A percentile compares a stretch with the other conserved stretches of the same genome.
Evolutionary conservation across 2,797 vertebrate genomes (phyloP).

Genomic region (Salmo trutta): DNA sequence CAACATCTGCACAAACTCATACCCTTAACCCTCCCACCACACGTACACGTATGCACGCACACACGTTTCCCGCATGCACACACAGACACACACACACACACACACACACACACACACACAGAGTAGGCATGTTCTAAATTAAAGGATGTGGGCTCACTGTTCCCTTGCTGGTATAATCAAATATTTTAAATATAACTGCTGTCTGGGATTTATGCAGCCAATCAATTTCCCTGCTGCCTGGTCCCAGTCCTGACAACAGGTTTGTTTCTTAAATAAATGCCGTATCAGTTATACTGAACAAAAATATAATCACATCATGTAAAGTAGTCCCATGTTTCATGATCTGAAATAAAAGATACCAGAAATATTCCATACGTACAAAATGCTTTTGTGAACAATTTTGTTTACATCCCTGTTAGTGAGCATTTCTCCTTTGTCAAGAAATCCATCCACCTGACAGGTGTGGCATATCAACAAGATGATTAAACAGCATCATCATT

Average conservation of each 20-base stretch:
- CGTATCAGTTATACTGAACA: conserved; percentile 30
- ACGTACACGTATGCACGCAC: background rate
- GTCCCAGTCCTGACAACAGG: conserved; percentile 70
- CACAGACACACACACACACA: background rate
- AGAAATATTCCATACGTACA: too few species aligned
- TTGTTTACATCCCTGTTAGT: too few species aligned
- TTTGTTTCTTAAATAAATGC: conserved; percentile 66
- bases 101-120: background rate
- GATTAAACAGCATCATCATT: too few species aligned
- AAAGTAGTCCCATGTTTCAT: too few species aligned
- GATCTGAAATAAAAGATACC: too few species aligned
- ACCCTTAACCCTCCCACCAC: background rate
- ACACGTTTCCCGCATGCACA: background rate
- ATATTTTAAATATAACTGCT: background rate
- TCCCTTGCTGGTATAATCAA: conserved; percentile 53
- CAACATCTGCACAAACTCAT: background rate
- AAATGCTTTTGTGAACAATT: too few species aligned
- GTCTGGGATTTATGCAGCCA: conserved; percentile 51
- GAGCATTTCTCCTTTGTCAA: too few species aligned
- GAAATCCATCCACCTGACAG: too few species aligned
- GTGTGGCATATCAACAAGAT: too few species aligned
- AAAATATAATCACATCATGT: too few species aligned
- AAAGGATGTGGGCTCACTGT: background rate
- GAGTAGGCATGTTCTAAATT: conserved; percentile 57
- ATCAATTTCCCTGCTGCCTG: conserved; percentile 75